These are phyloP conservation scores for Neosilurus hyrtlii DNA, from an alignment of 2,797 vertebrate genomes.

Conservation along the genomic window DNA sequence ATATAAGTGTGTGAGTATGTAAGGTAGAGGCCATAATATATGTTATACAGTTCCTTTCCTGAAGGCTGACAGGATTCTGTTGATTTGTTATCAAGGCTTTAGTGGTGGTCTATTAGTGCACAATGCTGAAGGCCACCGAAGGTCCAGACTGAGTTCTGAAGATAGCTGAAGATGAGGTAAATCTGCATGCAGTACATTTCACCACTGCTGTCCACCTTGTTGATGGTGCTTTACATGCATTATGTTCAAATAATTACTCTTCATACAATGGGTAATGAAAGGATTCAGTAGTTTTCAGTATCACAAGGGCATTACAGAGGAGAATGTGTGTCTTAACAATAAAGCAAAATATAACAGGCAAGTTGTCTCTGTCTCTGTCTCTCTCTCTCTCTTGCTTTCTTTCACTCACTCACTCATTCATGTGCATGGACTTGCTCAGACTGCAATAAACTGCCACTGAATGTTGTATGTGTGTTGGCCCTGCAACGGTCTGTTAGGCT, in stretches of 20 bases:
- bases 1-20: not conserved
- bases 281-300: constrained; percentile 28
- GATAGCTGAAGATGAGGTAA: constrained; percentile 14
- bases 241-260: constrained; percentile 27
- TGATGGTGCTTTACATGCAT: constrained; percentile 20
- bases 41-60: not conserved
- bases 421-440: too few relatives aligned
- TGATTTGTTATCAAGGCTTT: not conserved
- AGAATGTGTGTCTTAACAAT: not conserved
- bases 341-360: not conserved
- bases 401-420: not conserved
- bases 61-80: constrained; percentile 18
- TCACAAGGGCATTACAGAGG: constrained; percentile 17
- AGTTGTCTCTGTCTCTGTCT: not conserved
- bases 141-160: not conserved
- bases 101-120: constrained; percentile 16
- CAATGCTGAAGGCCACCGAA: not conserved
- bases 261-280: constrained; percentile 9
- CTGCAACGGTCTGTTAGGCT: too few relatives aligned
- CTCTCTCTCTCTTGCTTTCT: too few relatives aligned
- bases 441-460: too few relatives aligned
- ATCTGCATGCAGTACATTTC: constrained; percentile 31
- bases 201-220: not conserved
- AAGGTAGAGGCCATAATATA: not conserved
- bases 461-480: too few relatives aligned